These are phyloP conservation scores for Malurus leucopterus DNA, from an alignment of 2,797 vertebrate genomes.

Conservation along the genomic window DNA sequence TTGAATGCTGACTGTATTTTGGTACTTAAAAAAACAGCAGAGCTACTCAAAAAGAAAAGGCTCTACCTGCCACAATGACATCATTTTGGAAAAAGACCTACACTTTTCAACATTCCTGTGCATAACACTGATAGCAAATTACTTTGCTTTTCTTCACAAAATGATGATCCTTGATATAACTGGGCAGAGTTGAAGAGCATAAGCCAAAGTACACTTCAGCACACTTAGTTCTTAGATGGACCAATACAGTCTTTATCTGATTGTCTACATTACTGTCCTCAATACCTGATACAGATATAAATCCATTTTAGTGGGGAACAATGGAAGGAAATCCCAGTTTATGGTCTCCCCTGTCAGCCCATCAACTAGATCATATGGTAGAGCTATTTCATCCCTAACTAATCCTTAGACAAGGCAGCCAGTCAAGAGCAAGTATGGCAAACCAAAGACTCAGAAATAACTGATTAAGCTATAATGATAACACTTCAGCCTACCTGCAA, in stretches of 20 bases:
- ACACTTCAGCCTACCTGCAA: background rate
- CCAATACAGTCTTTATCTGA: background rate
- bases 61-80: background rate
- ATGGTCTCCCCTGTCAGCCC: background rate
- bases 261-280: background rate
- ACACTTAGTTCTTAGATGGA: background rate
- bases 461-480: background rate
- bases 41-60: background rate
- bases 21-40: background rate
- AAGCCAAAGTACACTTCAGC: background rate
- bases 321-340: background rate
- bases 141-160: background rate
- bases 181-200: background rate
- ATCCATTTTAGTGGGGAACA: background rate
- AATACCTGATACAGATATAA: background rate
- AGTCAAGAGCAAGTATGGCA: background rate
- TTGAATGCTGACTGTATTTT: slow-evolving; percentile 1
- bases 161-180: background rate
- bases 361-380: background rate
- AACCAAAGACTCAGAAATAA: background rate
- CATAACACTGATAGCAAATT: background rate
- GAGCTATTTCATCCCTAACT: background rate
- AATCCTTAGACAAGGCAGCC: background rate
- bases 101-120: background rate
- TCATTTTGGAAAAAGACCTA: background rate